A percentile compares a stretch with the other conserved stretches of the same genome.
phyloP scores from a whole-genome alignment of 2,797 vertebrate genomes.

The Lithobates pipiens region DNA sequence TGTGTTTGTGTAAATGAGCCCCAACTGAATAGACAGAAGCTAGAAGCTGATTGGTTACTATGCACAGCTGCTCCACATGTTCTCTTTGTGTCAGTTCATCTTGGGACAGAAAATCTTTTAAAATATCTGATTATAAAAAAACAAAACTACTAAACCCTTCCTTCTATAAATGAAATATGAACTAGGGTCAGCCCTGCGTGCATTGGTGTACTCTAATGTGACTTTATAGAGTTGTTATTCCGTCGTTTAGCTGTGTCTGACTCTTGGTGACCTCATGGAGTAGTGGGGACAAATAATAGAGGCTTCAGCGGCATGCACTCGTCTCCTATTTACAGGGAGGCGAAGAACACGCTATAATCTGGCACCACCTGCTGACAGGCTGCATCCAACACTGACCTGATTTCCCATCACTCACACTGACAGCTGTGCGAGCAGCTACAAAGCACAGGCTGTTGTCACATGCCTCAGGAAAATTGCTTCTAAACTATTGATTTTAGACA shows the following conservation, averaged over 20 bases:
- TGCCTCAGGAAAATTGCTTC: background rate
- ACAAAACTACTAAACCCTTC: too few species aligned
- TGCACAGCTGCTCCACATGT: too few species aligned
- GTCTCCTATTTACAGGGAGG: conserved; percentile 27
- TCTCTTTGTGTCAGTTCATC: too few species aligned
- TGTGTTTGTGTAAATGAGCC: too few species aligned
- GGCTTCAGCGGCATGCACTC: background rate
- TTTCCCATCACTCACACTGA: conserved; percentile 8
- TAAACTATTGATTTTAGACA: background rate
- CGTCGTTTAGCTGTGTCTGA: too few species aligned
- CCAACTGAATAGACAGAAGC: too few species aligned
- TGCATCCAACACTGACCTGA: conserved; percentile 40
- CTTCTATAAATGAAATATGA: too few species aligned
- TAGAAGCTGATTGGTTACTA: too few species aligned
- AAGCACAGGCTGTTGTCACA: background rate
- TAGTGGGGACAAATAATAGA: background rate
- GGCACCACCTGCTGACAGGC: conserved; percentile 56
- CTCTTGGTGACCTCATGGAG: too few species aligned
- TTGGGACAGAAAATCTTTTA: too few species aligned
- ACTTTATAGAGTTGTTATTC: background rate
- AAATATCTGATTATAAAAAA: too few species aligned
- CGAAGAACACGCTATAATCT: conserved; percentile 36
- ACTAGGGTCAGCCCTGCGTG: too few species aligned
- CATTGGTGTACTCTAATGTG: background rate
- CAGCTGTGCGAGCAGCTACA: conserved; percentile 27